Percentiles rank a stretch among this genome's conserved stretches.
phyloP scores from a whole-genome alignment of 2,113 vertebrate species.

The Phylloscopus trochilus region DNA sequence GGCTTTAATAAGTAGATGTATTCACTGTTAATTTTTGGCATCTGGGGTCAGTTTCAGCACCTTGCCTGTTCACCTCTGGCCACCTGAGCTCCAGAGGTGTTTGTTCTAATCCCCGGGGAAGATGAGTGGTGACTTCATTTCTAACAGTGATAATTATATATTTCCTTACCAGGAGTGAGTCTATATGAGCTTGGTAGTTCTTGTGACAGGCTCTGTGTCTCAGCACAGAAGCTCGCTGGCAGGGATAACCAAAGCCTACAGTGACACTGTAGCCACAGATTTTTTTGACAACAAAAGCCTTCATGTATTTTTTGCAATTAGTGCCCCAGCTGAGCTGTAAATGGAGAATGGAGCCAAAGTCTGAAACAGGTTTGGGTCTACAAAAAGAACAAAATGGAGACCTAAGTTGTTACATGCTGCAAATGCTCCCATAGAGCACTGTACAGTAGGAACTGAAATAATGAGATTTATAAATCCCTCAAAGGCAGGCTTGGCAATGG shows the following conservation, averaged over 20 bases:
- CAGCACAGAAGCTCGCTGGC: not conserved
- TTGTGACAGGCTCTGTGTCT: not conserved
- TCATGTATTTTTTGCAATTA: not conserved
- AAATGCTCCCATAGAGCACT: not conserved
- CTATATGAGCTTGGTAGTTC: not conserved
- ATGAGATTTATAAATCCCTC: not conserved
- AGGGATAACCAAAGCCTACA: not conserved
- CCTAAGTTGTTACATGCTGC: not conserved
- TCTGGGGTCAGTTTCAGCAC: not conserved
- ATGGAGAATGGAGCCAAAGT: not conserved
- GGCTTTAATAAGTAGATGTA: not conserved
- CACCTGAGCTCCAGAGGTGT: not conserved
- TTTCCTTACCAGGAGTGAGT: not conserved
- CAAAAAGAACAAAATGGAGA: not conserved
- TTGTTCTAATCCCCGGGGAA: not conserved
- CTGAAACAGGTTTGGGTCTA: not conserved
- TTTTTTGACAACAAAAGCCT: not conserved
- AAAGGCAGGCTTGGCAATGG: conserved; percentile 6
- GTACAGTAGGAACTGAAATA: not conserved
- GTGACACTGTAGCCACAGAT: not conserved
- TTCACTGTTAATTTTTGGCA: not conserved
- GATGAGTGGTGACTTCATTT: not conserved
- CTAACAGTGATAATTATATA: not conserved
- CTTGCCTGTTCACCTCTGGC: not conserved
- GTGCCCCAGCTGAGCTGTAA: not conserved